Percentiles rank a stretch among this genome's conserved stretches.
Conservation (phyloP, 2,797 vertebrate genomes). For the Poliocrania exsul region DNA sequence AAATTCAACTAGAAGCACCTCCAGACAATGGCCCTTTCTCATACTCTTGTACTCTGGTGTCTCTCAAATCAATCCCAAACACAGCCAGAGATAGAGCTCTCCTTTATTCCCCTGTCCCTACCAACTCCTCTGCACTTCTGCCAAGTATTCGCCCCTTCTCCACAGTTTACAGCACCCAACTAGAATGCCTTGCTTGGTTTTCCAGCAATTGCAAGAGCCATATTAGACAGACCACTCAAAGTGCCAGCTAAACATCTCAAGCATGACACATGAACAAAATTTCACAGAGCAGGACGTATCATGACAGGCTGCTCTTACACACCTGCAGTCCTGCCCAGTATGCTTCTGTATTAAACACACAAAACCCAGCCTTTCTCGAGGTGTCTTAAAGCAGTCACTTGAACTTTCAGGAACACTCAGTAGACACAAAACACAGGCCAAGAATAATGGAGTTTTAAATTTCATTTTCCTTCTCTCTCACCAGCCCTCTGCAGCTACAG, state of each 20-base stretch:
- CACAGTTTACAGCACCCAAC: rapidly evolving
- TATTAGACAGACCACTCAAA: neutral
- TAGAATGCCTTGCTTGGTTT: neutral
- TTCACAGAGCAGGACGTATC: rapidly evolving
- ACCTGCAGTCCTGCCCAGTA: neutral
- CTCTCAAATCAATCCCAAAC: neutral
- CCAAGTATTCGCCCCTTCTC: neutral
- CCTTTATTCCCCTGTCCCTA: neutral
- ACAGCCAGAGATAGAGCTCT: neutral
- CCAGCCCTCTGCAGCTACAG: neutral
- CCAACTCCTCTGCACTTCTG: neutral
- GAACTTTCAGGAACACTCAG: neutral
- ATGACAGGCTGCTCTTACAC: neutral
- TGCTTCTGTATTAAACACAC: neutral
- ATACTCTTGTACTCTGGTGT: too few species aligned
- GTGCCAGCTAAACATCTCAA: neutral
- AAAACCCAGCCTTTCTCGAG: neutral
- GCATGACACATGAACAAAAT: neutral
- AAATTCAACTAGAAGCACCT: neutral
- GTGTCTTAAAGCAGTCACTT: neutral
- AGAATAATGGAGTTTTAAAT: slow-evolving; percentile 12
- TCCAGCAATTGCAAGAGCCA: neutral
- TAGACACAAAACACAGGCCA: neutral
- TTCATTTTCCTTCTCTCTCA: neutral
- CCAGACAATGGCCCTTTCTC: rapidly evolving